Conservation (phyloP, 2,113 vertebrate species). For the Trogon melanurus region DNA sequence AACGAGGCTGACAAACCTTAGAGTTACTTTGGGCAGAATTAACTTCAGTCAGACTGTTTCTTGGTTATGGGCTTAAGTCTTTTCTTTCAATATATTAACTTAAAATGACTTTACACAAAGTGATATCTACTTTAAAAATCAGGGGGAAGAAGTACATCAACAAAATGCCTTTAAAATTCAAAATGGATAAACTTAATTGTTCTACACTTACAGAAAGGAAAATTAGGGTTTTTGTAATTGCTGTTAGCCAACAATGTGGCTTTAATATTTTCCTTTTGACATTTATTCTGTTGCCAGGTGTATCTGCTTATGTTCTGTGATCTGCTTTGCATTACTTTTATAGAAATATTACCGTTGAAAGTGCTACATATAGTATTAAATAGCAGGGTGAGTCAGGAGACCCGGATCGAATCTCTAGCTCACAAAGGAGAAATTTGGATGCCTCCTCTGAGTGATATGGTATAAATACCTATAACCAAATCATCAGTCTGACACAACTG, state of each 20-base stretch:
- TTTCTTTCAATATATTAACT: neutral
- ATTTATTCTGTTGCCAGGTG: constrained; percentile 68
- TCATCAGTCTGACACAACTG: neutral
- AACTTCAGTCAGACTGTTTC: neutral
- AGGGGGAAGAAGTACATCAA: neutral
- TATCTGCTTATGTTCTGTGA: constrained; percentile 66
- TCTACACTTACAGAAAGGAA: neutral
- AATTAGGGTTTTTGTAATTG: neutral
- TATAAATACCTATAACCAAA: constrained; percentile 9
- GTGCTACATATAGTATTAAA: constrained; percentile 46
- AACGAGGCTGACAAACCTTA: neutral
- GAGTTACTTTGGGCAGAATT: neutral
- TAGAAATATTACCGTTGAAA: constrained; percentile 52
- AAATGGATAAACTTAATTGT: neutral
- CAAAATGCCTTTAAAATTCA: neutral
- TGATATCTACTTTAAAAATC: neutral
- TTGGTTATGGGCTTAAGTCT: neutral
- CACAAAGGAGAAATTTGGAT: neutral
- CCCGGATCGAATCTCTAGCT: neutral
- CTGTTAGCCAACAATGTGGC: constrained; percentile 52
- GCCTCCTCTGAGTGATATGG: neutral
- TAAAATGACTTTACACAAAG: neutral
- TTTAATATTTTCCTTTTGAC: constrained; percentile 71
- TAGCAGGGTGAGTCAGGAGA: constrained; percentile 46
- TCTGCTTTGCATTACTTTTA: constrained; percentile 61